phyloP scores from a whole-genome alignment of 92 coral and sea anemone species.

The Scolanthus callimorphus region DNA sequence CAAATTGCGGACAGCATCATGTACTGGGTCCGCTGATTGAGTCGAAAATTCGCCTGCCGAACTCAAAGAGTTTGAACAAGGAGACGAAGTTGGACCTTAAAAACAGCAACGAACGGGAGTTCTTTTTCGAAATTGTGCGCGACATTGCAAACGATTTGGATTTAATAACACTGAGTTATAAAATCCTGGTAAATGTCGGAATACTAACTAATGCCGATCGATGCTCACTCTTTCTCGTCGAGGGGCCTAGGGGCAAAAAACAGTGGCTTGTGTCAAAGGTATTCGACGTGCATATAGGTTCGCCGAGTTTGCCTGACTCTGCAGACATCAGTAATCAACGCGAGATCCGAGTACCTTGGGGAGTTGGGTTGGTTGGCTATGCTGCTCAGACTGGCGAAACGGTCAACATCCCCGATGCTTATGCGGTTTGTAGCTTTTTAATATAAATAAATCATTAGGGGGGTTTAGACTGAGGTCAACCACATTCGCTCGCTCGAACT shows the following conservation, averaged over 20 bases:
- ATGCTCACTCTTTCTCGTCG: constrained; percentile 95
- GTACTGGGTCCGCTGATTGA: constrained; percentile 92
- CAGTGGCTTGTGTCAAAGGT: constrained; percentile 97
- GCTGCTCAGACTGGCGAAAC: constrained; percentile 99
- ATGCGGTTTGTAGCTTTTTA: constrained; percentile 93
- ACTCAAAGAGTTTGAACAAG: constrained; percentile 77
- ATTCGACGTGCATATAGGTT: constrained; percentile 93
- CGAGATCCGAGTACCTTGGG: constrained; percentile 97
- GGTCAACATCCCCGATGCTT: constrained; percentile 98
- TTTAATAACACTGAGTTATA: constrained; percentile 92
- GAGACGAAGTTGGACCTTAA: constrained; percentile 89
- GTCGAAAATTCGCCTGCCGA: constrained; percentile 95
- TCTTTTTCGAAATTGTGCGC: constrained; percentile 97
- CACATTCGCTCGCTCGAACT: constrained; percentile 56
- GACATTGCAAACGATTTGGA: constrained; percentile 98
- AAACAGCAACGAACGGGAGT: constrained; percentile 90
- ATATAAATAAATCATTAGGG: constrained; percentile 85
- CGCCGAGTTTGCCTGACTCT: constrained; percentile 60
- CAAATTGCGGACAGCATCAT: constrained; percentile 89
- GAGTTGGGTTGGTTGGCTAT: constrained; percentile 96
- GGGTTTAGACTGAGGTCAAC: constrained; percentile 74
- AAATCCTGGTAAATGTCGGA: constrained; percentile 98
- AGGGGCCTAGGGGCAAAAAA: constrained; percentile 93
- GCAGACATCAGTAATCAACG: constrained; percentile 77
- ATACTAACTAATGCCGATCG: constrained; percentile 99